These are phyloP conservation scores for Lagopus muta DNA, from an alignment of 2,113 vertebrate genomes.

Conservation along the genomic window DNA sequence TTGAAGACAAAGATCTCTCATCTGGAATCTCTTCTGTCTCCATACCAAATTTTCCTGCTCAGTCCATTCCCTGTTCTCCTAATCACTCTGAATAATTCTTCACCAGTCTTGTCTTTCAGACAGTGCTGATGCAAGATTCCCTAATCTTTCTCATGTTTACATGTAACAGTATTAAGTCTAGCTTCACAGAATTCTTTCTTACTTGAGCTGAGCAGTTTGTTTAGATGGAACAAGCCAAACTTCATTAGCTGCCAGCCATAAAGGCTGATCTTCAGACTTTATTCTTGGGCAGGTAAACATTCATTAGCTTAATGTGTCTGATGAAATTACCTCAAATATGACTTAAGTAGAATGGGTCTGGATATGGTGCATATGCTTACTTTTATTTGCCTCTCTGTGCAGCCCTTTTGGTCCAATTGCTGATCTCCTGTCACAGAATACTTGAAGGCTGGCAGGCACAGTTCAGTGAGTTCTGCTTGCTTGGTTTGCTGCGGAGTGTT, in stretches of 20 bases:
- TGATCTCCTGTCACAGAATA: neutral
- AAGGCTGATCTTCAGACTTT: neutral
- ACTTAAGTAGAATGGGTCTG: neutral
- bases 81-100: neutral
- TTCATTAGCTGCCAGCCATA: neutral
- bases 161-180: neutral
- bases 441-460: neutral
- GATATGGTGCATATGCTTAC: neutral
- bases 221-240: neutral
- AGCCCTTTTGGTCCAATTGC: neutral
- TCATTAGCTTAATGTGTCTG: neutral
- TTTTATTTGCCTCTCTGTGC: neutral
- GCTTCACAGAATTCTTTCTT: neutral
- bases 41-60: neutral
- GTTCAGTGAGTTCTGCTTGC: neutral
- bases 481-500: neutral
- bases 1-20: neutral
- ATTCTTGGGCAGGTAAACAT: neutral
- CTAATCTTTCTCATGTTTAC: neutral
- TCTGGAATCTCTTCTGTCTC: rapidly evolving
- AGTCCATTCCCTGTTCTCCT: neutral
- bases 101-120: neutral
- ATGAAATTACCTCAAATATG: neutral
- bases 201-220: neutral
- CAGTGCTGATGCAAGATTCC: neutral